Conservation (phyloP, 2,888 invertebrate species). For the Catocala sponsa region DNA sequence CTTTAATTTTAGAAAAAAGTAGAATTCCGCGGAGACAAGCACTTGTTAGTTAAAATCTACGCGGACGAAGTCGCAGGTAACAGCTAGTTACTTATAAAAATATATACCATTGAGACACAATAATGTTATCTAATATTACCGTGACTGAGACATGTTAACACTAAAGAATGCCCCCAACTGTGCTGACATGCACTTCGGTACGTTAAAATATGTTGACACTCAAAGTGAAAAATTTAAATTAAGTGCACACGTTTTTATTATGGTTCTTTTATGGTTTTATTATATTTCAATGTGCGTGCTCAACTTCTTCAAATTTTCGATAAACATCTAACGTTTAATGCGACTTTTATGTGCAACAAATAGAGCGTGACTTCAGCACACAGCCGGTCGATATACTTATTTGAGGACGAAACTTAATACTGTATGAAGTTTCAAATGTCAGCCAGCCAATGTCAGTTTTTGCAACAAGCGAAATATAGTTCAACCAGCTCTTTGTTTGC, state of each 20-base stretch:
- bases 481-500: slow-evolving; percentile 42
- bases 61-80: too few species aligned
- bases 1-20: too few species aligned
- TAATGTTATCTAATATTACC: too few species aligned
- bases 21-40: too few species aligned
- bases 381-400: slow-evolving; percentile 15
- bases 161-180: too few species aligned
- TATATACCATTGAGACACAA: too few species aligned
- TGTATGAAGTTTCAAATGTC: slow-evolving; percentile 33
- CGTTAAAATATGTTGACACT: too few species aligned
- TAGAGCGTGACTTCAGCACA: slow-evolving; percentile 26
- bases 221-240: too few species aligned
- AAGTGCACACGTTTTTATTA: background rate
- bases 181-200: too few species aligned
- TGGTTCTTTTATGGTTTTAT: background rate
- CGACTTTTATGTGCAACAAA: slow-evolving; percentile 25
- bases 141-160: too few species aligned
- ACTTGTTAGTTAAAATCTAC: too few species aligned
- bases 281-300: slow-evolving; percentile 3
- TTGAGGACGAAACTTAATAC: slow-evolving; percentile 35
- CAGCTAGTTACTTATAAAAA: too few species aligned
- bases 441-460: slow-evolving; percentile 37
- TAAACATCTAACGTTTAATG: slow-evolving; percentile 7
- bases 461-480: slow-evolving; percentile 24
- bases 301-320: slow-evolving; percentile 18